Evolutionary conservation across 1,140 invertebrate species (phyloP), one percentile per base, ranked within the genome.

Genomic region (Pararge aegeria): DNA sequence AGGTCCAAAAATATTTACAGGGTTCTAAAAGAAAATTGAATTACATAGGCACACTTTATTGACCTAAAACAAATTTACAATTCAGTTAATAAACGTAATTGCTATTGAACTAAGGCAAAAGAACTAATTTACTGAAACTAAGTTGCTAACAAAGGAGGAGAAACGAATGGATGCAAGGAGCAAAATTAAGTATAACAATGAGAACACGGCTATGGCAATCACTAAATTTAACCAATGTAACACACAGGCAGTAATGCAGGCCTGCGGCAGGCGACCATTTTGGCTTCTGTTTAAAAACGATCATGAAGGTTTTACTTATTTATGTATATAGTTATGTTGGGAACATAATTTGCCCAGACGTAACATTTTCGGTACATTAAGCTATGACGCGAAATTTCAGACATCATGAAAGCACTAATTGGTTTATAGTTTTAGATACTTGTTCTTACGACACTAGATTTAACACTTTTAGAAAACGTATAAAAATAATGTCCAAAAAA

Each of bases 201-300:
- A 68, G 77, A 63, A 78, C 66, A 18, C 19, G 16, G 37, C 40
- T n/a, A n/a, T n/a, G n/a, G n/a, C n/a, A n/a, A 38, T 52, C 58
- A 56, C 59, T 64, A 71, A 76, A 70, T 75, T 73, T 68, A 73
- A 71, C 66, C 66, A 53, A 68, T 66, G 54, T 57, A 68, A 74
- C 73, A 77, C 68, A 69, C 66, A 55, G 60, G 63, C 73, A 77
- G 74, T 78, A 81, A 77, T 70, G 70, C 61, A 49, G 46, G 81
- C 85, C 83, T 46, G 64, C 37, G 85, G 85, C 83, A 73, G 81
- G 82, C 78, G 78, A 77, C 73, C 75, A 75, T 85, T 88, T 81
- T 70, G 78, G 83, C 85, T 88, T 85, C 85, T 88, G 85, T 88
- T 83, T 84, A 78, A 80, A 73, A 84, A 83, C 77, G 72, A 78